Evolutionary conservation across 2,113 vertebrate species (phyloP), one percentile per base, ranked within the genome.

Genomic region (Platanista minor): DNA sequence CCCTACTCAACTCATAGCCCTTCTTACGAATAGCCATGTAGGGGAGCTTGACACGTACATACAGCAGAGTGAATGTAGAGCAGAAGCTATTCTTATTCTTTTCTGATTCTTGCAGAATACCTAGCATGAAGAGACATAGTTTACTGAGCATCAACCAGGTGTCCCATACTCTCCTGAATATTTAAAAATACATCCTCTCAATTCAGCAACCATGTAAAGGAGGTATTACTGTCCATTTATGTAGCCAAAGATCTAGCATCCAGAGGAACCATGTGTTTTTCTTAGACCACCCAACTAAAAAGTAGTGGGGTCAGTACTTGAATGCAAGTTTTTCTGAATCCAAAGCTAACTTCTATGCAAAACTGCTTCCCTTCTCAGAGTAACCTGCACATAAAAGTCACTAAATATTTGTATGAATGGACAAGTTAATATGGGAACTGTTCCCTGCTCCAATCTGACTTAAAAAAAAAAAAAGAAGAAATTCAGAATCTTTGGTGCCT

Each of bases 131-230:
- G 7, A 95, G 21, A 90, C 10, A 91, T 2, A 82, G 52, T 80
- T 71, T 88, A 81, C 7, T 72, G 77, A 78, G 8, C 1, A 29
- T 12, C 64, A 84, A 27, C 18, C 23, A 18, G 7, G 1, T 52
- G 3, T 66, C 12, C 36, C 13, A 31, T 74, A 80, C 25, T 62
- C 94, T 80, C 10, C 41, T 87, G 33, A 95, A 75, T 94, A 89
- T 67, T 93, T 43, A 43, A 95, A 96, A 96, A 82, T 61, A 31
- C 0, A 39, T 27, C 1, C 83, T 94, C n/a, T 95, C 82, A 88
- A 36, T 82, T 85, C 61, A 81, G 29, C 46, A 54, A 69, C 20
- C 21, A 29, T 21, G 3, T 85, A 64, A 96, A 87, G 14, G 17
- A 72, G 41, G 39, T 41, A 85, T 64, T 52, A 72, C 46, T 4